Conservation (phyloP, 1,140 invertebrate species). For the Planococcus citri region DNA sequence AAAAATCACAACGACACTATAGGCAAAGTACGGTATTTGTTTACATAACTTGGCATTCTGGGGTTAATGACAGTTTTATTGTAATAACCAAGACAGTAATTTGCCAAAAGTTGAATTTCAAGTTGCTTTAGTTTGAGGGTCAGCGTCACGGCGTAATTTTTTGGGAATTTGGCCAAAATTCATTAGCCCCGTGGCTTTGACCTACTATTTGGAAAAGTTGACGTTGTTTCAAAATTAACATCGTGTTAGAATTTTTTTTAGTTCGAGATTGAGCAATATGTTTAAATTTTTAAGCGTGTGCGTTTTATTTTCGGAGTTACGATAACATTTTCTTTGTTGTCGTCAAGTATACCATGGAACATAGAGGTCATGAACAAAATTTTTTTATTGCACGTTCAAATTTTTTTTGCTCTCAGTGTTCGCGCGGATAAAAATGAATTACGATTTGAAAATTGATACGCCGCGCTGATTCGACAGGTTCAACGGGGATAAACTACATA, state of each 20-base stretch:
- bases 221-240: background rate
- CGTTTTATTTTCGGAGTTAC: background rate
- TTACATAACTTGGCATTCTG: background rate
- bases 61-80: constrained; percentile 15
- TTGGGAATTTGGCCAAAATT: constrained; percentile 8
- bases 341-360: background rate
- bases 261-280: background rate
- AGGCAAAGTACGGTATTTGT: background rate
- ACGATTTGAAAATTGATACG: too few species aligned
- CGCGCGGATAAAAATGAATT: too few species aligned
- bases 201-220: constrained; percentile 4
- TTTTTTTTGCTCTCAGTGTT: too few species aligned
- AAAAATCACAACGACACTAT: too few species aligned
- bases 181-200: constrained; percentile 18
- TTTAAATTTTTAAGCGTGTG: background rate
- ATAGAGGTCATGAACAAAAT: background rate
- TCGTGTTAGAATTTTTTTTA: background rate
- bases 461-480: too few species aligned
- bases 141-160: constrained; percentile 14
- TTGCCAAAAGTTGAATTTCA: background rate
- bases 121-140: constrained; percentile 1
- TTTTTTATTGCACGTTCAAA: too few species aligned
- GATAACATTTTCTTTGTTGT: background rate
- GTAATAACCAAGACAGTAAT: background rate
- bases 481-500: too few species aligned